These are phyloP conservation scores for Ethmia dodecea DNA, from an alignment of 2,888 invertebrate species.

Conservation along the genomic window DNA sequence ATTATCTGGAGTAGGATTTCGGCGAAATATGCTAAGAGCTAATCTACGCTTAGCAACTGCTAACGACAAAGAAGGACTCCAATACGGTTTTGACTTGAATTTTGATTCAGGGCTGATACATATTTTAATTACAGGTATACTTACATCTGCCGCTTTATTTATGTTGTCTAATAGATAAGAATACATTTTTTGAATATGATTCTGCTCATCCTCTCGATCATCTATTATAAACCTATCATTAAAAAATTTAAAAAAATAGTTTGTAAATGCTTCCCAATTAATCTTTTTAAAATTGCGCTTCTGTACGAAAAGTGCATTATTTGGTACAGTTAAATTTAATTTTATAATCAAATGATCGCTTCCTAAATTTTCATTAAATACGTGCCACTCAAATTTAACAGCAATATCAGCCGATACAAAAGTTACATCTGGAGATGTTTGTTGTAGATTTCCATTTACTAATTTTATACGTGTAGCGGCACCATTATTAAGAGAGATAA, in stretches of 20 bases:
- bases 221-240: no score
- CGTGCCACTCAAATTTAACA: constrained; percentile 9
- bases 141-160: not conserved
- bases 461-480: not conserved
- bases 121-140: not conserved
- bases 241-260: no score
- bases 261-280: no score
- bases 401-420: constrained; percentile 13
- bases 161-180: not conserved
- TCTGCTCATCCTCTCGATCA: not conserved
- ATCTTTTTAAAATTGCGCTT: no score
- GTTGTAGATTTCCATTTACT: constrained; percentile 9
- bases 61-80: not conserved
- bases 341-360: constrained; percentile 17
- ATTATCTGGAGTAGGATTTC: not conserved
- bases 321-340: no score
- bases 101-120: not conserved
- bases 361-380: constrained; percentile 13
- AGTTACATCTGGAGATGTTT: constrained; percentile 16
- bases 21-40: not conserved
- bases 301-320: no score
- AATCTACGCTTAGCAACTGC: not conserved
- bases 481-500: not conserved
- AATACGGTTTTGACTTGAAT: not conserved
- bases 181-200: not conserved